Base-by-base conservation (phyloP, 2,888 invertebrate species). In the Perizoma affinitatum region DNA sequence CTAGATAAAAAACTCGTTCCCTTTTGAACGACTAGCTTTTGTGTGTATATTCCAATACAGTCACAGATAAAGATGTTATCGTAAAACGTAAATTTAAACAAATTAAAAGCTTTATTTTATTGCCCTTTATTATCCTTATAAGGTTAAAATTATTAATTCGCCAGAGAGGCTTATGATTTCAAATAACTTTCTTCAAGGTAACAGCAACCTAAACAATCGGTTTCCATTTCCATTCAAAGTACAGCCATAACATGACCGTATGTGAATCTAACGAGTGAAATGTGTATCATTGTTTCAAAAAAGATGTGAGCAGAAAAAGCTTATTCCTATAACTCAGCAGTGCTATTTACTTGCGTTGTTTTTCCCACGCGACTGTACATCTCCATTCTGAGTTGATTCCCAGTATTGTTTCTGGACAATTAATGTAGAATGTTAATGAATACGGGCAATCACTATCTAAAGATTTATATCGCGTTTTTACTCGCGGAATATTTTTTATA, bases 381-480 rank as follows among this genome's bases (percentile, higher is more conserved):
- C 65, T 85, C 85, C 79, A 79, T 84, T 86, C 81, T 82, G 71
- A 74, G 72, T 70, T 80, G 50, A 47, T 87, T 89, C 89, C 76
- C 89, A 89, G 85, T 74, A 89, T 90, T 90, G 88, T 89, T 70
- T 70, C 59, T 68, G 74, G 69, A 67, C 74, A 58, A 79, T 86
- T 83, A 87, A 86, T 82, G 84, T 78, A 75, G 71, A 72, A 76
- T 75, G 79, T 74, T 85, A 85, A 85, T 85, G 81, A 84, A 82
- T 79, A 77, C 75, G 79, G 74, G 78, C 77, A 79, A 79, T 73
- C 71, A 60, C 72, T 81, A 83, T 84, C 82, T 80, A 67, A 66
- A 55, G 60, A 58, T 61, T 63, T 63, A 75, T 71, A 70, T 78
- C 68, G 71, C 68, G 71, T 73, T 71, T 70, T 70, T 68, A 68